Percentiles rank a stretch among this genome's conserved stretches.
Conservation (phyloP, 2,888 invertebrate species). For the Boloria euphrosyne region DNA sequence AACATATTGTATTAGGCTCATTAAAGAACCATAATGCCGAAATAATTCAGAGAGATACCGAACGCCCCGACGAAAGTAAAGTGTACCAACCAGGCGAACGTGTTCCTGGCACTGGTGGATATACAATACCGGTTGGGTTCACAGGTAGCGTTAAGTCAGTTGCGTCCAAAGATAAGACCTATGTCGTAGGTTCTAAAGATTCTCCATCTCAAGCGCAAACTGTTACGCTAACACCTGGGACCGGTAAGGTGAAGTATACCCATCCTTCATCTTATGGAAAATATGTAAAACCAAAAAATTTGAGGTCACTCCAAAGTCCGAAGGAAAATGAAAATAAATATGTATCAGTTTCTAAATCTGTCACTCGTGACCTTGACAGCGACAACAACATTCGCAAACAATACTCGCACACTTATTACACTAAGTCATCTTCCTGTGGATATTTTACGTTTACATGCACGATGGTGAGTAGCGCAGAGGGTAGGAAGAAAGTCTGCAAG, state of each 20-base stretch:
- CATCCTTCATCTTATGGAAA: conserved; percentile 56
- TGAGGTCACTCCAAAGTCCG: conserved; percentile 61
- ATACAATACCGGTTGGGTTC: conserved; percentile 86
- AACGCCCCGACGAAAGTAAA: conserved; percentile 78
- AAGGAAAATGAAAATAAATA: conserved; percentile 84
- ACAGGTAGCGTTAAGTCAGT: conserved; percentile 86
- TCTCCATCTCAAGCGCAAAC: conserved; percentile 87
- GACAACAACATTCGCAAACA: conserved; percentile 86
- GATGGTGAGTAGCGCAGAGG: conserved; percentile 88
- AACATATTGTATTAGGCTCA: conserved; percentile 84
- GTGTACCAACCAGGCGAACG: conserved; percentile 85
- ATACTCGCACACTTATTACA: conserved; percentile 90
- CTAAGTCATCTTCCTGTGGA: conserved; percentile 93
- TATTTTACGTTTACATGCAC: conserved; percentile 94
- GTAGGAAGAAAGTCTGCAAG: conserved; percentile 90
- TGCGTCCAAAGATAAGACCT: conserved; percentile 83
- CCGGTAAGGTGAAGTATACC: conserved; percentile 69
- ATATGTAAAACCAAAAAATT: conserved; percentile 62
- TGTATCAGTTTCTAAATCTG: conserved; percentile 90
- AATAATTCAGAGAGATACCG: conserved; percentile 83
- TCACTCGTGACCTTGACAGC: conserved; percentile 87
- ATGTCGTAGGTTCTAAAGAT: conserved; percentile 79
- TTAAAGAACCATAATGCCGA: conserved; percentile 82
- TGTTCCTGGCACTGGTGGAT: conserved; percentile 85
- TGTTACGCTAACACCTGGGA: conserved; percentile 78